Percentiles rank a stretch among this genome's conserved stretches.
Conservation (phyloP, 2,113 vertebrate genomes). For the Corydoras maculifer region DNA sequence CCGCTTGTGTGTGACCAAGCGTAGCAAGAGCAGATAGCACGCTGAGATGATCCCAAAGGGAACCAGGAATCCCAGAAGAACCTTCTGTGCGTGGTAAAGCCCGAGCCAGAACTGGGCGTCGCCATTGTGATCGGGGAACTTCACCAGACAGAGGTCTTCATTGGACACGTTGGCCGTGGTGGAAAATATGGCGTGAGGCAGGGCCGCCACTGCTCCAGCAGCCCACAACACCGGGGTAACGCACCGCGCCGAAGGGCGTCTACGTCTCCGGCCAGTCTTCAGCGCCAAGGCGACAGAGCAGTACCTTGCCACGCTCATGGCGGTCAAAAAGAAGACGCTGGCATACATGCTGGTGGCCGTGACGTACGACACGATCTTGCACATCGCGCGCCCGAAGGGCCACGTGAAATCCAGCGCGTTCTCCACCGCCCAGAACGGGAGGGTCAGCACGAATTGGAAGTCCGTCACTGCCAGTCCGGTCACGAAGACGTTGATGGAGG, state of each 20-base stretch:
- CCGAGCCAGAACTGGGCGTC: constrained; percentile 85
- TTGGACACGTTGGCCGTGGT: constrained; percentile 76
- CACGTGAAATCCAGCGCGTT: constrained; percentile 90
- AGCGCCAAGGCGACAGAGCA: constrained; percentile 82
- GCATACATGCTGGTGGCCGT: constrained; percentile 97
- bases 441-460: constrained; percentile 90
- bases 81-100: constrained; percentile 88
- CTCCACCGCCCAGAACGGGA: constrained; percentile 95
- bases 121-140: constrained; percentile 74
- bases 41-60: constrained; percentile 76
- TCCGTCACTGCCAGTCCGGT: constrained; percentile 88
- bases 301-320: constrained; percentile 91
- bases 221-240: constrained; percentile 77
- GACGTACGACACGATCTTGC: constrained; percentile 86
- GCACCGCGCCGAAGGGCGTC: constrained; percentile 65
- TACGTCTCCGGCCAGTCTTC: constrained; percentile 62
- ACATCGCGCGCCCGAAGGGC: constrained; percentile 91
- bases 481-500: constrained; percentile 89
- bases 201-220: constrained; percentile 72
- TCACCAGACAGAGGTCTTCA: constrained; percentile 86
- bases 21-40: constrained; percentile 84
- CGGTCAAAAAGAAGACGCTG: constrained; percentile 95
- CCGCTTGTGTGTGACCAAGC: constrained; percentile 77
- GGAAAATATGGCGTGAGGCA: constrained; percentile 87
- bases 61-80: constrained; percentile 83